Conservation (phyloP, 2,888 invertebrate species). For the Lamellibrachia columna region DNA sequence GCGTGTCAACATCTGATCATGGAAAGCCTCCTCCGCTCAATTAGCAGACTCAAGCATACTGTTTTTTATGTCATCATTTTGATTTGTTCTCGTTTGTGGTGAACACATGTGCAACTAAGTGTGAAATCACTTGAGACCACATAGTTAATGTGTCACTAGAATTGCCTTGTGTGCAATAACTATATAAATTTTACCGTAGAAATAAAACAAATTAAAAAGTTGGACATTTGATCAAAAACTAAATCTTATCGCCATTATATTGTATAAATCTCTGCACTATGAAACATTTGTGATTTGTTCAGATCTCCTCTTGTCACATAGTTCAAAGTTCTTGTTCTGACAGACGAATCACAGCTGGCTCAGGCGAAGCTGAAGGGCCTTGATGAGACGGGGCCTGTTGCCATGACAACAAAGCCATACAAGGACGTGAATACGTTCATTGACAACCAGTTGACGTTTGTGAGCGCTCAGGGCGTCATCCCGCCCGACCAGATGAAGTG, state of each 20-base stretch:
- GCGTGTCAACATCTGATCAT: too few species aligned
- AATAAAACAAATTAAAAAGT: too few species aligned
- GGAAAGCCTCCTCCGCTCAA: too few species aligned
- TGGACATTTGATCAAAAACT: too few species aligned
- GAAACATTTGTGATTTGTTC: not conserved
- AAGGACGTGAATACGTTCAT: slow-evolving; percentile 66
- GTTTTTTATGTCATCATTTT: too few species aligned
- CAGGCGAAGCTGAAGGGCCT: slow-evolving; percentile 64
- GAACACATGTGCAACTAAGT: too few species aligned
- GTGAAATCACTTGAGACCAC: too few species aligned
- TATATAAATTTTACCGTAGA: too few species aligned
- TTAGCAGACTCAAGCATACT: too few species aligned
- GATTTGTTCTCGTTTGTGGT: too few species aligned
- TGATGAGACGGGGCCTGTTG: slow-evolving; percentile 52
- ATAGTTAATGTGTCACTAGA: too few species aligned
- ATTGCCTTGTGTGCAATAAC: too few species aligned
- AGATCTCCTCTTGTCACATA: not conserved
- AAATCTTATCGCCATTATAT: not conserved
- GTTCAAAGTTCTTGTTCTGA: not conserved
- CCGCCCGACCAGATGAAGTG: slow-evolving; percentile 93
- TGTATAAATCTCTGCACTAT: slow-evolving; percentile 5
- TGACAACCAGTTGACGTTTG: slow-evolving; percentile 68
- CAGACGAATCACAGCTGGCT: slow-evolving; percentile 62
- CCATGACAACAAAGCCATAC: slow-evolving; percentile 38
- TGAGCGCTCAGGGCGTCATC: slow-evolving; percentile 69